phyloP scores from a whole-genome alignment of 2,113 vertebrate genomes.

The Copsychus sechellarum region DNA sequence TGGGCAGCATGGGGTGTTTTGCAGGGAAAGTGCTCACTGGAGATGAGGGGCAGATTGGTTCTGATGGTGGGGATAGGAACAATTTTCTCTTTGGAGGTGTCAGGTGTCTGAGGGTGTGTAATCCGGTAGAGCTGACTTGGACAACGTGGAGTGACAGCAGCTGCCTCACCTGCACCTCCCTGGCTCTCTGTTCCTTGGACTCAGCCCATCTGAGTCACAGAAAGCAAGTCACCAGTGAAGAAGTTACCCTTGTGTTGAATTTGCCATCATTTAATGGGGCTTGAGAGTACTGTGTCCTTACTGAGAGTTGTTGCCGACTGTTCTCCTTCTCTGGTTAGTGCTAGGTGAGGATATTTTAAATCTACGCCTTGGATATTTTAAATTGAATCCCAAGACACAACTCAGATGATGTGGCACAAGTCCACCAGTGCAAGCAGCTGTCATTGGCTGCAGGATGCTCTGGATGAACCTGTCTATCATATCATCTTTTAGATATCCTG shows the following conservation, averaged over 20 bases:
- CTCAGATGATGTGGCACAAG: not conserved
- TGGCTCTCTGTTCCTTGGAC: not conserved
- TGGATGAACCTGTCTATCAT: not conserved
- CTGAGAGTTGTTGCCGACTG: not conserved
- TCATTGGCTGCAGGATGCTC: not conserved
- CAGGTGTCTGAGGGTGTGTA: not conserved
- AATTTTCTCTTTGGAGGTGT: not conserved
- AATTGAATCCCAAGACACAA: not conserved
- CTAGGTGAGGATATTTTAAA: not conserved
- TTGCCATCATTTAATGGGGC: not conserved
- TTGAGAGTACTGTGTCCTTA: not conserved
- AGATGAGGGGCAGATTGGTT: not conserved
- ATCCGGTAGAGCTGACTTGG: not conserved
- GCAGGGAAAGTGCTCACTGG: not conserved
- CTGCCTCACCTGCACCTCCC: not conserved
- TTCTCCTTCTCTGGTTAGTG: not conserved
- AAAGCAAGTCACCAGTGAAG: not conserved
- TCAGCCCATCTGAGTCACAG: not conserved
- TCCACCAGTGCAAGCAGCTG: not conserved
- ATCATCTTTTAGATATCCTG: not conserved
- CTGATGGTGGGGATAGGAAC: not conserved
- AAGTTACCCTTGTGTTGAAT: not conserved
- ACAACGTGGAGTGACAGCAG: accelerated
- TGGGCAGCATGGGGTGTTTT: not conserved
- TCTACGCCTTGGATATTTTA: not conserved